A percentile compares a stretch with the other conserved stretches of the same genome.
These are phyloP conservation scores for Mus minutoides DNA, from an alignment of 2,797 vertebrate species.

Conservation along the genomic window DNA sequence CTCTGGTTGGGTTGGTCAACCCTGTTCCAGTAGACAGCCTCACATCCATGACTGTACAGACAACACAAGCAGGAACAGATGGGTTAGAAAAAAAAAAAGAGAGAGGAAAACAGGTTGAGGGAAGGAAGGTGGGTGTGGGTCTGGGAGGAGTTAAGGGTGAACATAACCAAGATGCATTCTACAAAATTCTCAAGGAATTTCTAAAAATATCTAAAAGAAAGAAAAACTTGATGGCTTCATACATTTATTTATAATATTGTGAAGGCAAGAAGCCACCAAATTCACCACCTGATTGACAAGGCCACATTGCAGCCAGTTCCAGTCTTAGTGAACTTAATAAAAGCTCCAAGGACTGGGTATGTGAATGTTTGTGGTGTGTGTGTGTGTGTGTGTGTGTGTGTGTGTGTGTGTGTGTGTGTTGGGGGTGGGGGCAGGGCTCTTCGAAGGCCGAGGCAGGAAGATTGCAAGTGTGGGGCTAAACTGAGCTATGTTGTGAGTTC, in stretches of 20 bases:
- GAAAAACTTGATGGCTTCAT: not conserved
- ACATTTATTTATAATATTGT: not conserved
- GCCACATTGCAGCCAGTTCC: not conserved
- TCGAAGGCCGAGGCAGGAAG: not conserved
- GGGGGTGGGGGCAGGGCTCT: no score
- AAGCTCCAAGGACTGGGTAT: not conserved
- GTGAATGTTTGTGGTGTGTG: not conserved
- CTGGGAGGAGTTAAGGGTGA: not conserved
- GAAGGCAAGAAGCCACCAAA: not conserved
- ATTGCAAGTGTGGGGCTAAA: not conserved
- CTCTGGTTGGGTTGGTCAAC: not conserved
- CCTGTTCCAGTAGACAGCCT: no score
- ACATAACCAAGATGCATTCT: not conserved
- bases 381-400: no score
- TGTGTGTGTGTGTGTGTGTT: not conserved
- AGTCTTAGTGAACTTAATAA: not conserved
- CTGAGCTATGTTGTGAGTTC: not conserved
- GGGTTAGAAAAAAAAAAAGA: not conserved
- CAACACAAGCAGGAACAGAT: not conserved
- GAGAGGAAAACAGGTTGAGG: not conserved
- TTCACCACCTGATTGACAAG: not conserved
- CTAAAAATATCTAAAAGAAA: not conserved
- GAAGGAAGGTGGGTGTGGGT: not conserved
- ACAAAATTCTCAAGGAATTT: not conserved
- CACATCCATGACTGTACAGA: not conserved